Conservation (phyloP, 2,113 vertebrate genomes). For the Cebus imitator region DNA sequence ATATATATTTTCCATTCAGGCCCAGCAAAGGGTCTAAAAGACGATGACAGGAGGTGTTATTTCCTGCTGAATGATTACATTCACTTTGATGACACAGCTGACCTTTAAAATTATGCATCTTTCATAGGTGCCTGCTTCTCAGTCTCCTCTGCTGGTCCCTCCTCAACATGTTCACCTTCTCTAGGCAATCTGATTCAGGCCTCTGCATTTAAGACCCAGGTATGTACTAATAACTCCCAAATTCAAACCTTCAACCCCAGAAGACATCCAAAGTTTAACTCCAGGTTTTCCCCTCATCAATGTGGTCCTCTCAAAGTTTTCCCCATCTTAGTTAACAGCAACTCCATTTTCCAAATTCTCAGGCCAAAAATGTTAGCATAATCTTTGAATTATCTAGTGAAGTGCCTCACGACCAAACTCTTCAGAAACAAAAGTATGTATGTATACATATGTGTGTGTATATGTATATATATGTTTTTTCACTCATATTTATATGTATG, state of each 20-base stretch:
- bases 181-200: background rate
- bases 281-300: background rate
- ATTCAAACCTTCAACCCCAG: background rate
- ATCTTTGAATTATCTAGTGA: background rate
- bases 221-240: background rate
- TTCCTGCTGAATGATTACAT: background rate
- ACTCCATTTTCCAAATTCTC: background rate
- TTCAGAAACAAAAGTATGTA: background rate
- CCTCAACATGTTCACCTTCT: background rate
- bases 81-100: background rate
- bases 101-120: background rate
- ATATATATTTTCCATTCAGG: background rate
- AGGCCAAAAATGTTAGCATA: background rate
- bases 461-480: too few relatives aligned
- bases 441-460: too few relatives aligned
- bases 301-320: background rate
- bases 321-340: too few relatives aligned
- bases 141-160: background rate
- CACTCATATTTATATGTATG: too few relatives aligned
- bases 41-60: background rate
- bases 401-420: background rate
- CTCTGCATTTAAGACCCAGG: background rate
- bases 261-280: background rate
- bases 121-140: background rate
- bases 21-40: background rate